Percentiles rank a stretch among this genome's conserved stretches.
These are phyloP conservation scores for Morpho deidamia DNA, from an alignment of 2,888 invertebrate species.

Conservation along the genomic window DNA sequence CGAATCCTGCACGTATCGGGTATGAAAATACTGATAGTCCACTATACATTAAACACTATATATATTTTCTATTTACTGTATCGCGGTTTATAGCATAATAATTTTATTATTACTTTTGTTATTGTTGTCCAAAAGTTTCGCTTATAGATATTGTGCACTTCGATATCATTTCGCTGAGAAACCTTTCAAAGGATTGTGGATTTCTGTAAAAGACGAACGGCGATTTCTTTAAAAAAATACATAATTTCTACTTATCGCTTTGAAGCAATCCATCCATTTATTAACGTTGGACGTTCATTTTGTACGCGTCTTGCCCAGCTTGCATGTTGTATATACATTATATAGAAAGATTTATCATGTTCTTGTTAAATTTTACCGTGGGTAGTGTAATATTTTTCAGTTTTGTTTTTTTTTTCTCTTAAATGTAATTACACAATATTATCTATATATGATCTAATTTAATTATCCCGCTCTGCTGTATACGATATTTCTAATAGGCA, in stretches of 20 bases:
- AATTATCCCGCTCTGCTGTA: too few relatives aligned
- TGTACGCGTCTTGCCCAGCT: slow-evolving; percentile 69
- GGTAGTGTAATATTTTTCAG: slow-evolving; percentile 60
- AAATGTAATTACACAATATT: slow-evolving; percentile 28
- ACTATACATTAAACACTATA: too few relatives aligned
- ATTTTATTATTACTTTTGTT: too few relatives aligned
- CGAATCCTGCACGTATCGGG: too few relatives aligned
- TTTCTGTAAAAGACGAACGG: slow-evolving; percentile 35
- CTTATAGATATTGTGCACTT: slow-evolving; percentile 47
- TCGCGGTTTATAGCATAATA: too few relatives aligned
- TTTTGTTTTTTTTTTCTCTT: slow-evolving; percentile 38
- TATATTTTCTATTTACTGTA: too few relatives aligned
- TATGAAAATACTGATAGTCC: too few relatives aligned
- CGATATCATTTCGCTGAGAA: slow-evolving; percentile 27
- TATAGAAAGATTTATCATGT: slow-evolving; percentile 55
- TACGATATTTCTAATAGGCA: too few relatives aligned
- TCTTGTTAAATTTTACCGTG: slow-evolving; percentile 70
- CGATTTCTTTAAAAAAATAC: slow-evolving; percentile 44
- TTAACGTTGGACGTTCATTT: slow-evolving; percentile 61
- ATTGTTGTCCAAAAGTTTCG: slow-evolving; percentile 62
- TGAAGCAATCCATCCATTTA: slow-evolving; percentile 64
- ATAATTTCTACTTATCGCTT: slow-evolving; percentile 46
- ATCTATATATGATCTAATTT: slow-evolving; percentile 13
- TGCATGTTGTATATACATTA: slow-evolving; percentile 68
- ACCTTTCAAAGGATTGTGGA: slow-evolving; percentile 23